A percentile compares a stretch with the other conserved stretches of the same genome.
These are phyloP conservation scores for Homarus americanus DNA, from an alignment of 1,140 invertebrate genomes.

Conservation along the genomic window DNA sequence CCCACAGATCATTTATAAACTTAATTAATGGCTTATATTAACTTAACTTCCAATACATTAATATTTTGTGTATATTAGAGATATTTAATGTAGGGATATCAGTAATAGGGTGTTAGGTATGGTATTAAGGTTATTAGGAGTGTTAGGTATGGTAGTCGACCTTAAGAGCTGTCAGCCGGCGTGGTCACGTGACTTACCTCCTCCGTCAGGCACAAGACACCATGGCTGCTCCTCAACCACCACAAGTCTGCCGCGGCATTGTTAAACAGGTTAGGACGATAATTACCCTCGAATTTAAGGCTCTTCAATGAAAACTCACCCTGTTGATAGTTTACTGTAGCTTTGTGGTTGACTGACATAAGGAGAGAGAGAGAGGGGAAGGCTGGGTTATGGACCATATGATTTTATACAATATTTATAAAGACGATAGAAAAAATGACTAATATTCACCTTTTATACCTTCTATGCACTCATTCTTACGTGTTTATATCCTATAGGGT, in stretches of 20 bases:
- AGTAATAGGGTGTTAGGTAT: background rate
- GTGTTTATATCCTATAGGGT: too few relatives aligned
- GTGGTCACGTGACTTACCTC: conserved; percentile 53
- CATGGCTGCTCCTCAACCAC: conserved; percentile 60
- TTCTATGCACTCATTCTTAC: too few relatives aligned
- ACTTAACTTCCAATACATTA: too few relatives aligned
- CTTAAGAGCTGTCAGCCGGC: conserved; percentile 23
- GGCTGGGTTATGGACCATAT: background rate
- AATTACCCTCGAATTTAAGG: background rate
- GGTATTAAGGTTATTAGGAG: background rate
- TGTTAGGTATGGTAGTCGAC: background rate
- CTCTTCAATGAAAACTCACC: background rate
- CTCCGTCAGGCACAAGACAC: conserved; percentile 47
- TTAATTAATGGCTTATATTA: too few relatives aligned
- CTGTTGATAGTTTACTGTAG: background rate
- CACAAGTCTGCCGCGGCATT: conserved; percentile 60
- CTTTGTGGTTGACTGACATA: background rate
- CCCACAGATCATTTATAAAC: too few relatives aligned
- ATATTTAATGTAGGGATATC: background rate
- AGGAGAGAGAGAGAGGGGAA: background rate
- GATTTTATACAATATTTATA: too few relatives aligned
- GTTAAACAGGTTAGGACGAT: conserved; percentile 50
- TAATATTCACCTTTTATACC: too few relatives aligned
- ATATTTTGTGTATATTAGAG: too few relatives aligned
- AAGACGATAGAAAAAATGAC: background rate